Conservation (phyloP, 2,888 invertebrate species). For the Punctoribates punctum region DNA sequence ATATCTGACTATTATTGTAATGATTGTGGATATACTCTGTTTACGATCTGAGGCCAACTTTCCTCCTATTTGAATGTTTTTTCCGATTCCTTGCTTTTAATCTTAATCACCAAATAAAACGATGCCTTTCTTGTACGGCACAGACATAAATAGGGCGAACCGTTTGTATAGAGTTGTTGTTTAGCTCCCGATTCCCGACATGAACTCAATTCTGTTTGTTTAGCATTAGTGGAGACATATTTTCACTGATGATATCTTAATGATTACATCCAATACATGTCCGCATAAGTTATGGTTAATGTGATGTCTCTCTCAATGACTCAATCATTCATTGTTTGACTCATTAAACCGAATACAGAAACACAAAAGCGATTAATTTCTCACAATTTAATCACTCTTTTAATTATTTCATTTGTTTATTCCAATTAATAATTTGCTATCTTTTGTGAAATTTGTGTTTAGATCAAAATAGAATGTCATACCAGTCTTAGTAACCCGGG, state of each 20-base stretch:
- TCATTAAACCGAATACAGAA: not conserved
- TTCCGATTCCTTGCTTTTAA: not conserved
- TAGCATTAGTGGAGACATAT: not conserved
- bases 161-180: not conserved
- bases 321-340: not conserved
- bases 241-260: constrained; percentile 26
- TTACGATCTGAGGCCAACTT: not conserved
- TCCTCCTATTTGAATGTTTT: constrained; percentile 7
- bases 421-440: not conserved
- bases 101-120: constrained; percentile 25
- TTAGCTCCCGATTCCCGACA: not conserved
- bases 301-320: not conserved
- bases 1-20: not conserved
- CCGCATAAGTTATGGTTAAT: constrained; percentile 25
- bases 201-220: constrained; percentile 11
- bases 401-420: not conserved
- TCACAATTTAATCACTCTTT: not conserved
- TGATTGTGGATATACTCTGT: not conserved
- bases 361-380: constrained; percentile 10
- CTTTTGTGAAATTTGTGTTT: not conserved
- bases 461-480: constrained; percentile 41
- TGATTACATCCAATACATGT: constrained; percentile 16
- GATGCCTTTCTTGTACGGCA: not conserved
- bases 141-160: constrained; percentile 19
- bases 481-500: constrained; percentile 41